A percentile compares a stretch with the other conserved stretches of the same genome.
These are phyloP conservation scores for Crambe crambe DNA, from an alignment of 37 sponge, comb jelly and placozoan species.

Conservation along the genomic window DNA sequence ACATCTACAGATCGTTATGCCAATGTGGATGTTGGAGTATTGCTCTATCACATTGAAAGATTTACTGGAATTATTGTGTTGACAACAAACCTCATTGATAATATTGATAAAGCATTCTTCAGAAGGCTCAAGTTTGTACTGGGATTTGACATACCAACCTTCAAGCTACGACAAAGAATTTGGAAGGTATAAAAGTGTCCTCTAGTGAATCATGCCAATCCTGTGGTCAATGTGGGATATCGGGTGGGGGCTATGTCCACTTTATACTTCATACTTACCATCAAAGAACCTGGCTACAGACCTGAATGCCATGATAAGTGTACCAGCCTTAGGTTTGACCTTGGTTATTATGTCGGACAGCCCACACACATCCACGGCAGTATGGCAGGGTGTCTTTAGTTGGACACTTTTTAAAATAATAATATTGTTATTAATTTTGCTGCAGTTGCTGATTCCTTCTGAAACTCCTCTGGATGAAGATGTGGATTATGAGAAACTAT, in stretches of 20 bases:
- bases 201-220: neutral
- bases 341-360: no score
- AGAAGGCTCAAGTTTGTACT: constrained; percentile 76
- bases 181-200: constrained; percentile 66
- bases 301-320: no score
- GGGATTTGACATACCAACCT: constrained; percentile 57
- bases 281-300: neutral
- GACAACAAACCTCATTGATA: constrained; percentile 86
- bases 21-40: constrained; percentile 86
- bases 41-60: constrained; percentile 84
- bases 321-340: no score
- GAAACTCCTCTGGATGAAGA: constrained; percentile 72
- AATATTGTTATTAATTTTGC: neutral
- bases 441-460: constrained; percentile 74
- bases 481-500: constrained; percentile 67
- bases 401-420: no score
- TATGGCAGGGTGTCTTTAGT: no score
- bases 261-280: no score
- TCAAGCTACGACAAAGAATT: constrained; percentile 43
- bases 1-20: constrained; percentile 81
- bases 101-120: constrained; percentile 89
- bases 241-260: no score
- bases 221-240: no score
- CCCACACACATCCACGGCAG: no score
- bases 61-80: constrained; percentile 87